Evolutionary conservation across 2,797 vertebrate species (phyloP), one percentile per base, ranked within the genome.

Genomic region (Gastrophryne carolinensis): DNA sequence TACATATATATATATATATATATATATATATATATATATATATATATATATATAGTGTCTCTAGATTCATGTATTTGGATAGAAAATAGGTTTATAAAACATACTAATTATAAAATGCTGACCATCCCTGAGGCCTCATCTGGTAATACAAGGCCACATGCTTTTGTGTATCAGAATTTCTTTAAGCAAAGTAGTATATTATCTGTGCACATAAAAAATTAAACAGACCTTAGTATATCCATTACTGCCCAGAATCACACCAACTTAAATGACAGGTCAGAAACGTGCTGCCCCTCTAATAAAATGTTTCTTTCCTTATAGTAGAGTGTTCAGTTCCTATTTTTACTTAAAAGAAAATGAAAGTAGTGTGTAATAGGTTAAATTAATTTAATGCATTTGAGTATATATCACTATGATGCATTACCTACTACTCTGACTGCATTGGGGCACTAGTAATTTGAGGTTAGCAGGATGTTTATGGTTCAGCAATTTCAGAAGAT

Each of bases 171-270:
- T 11, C 19, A 34, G 49, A 65, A 63, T 63, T 77, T 70, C 70
- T 77, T 44, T 77, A 64, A 70, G 56, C 49, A 70, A 70, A 77
- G 70, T 56, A 70, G 64, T 77, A 58, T 29, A 63, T 70, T 77
- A 77, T 77, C 66, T 64, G 70, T 76, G 65, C 66, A 76, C 74
- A 76, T 76, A 76, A 76, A 70, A 76, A 70, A 76, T 56, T 62
- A 63, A 35, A 47, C 17, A 56, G 57, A 47, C 66, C 62, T 63
- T 69, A 74, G 60, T 74, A 76, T 70, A 66, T 61, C 66, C 66
- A 70, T 70, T 58, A 77, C 35, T n/a, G 21, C 44, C 29, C 63
- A 70, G 35, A 50, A 63, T 56, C 35, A 68, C 56, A 75, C 60
- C 64, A 77, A 77, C 66, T 56, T 70, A 70, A 75, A 75, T 75